Conservation (phyloP, 2,797 vertebrate species). For the Denticeps clupeoides region DNA sequence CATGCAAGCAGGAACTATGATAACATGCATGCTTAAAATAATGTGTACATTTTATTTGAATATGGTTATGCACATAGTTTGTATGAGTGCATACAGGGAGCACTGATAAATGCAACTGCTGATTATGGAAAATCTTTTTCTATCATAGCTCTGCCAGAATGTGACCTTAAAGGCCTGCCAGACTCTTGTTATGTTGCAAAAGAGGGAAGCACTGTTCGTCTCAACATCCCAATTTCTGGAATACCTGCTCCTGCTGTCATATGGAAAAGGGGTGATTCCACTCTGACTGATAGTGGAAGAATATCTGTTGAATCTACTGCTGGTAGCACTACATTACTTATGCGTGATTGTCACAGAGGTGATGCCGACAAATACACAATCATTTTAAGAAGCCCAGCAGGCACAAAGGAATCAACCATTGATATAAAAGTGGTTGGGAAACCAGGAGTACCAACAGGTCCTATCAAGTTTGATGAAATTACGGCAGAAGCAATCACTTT, state of each 20-base stretch:
- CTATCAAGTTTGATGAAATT: constrained; percentile 91
- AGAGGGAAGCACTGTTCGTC: constrained; percentile 82
- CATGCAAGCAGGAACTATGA: too few relatives aligned
- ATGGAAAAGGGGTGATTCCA: constrained; percentile 82
- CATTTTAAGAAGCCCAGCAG: constrained; percentile 72
- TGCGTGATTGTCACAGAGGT: constrained; percentile 83
- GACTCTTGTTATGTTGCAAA: constrained; percentile 78
- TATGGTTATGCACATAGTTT: too few relatives aligned
- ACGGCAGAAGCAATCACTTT: constrained; percentile 90
- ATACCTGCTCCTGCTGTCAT: constrained; percentile 71
- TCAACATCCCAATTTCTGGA: constrained; percentile 84
- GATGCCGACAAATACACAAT: constrained; percentile 86
- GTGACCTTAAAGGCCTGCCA: constrained; percentile 79
- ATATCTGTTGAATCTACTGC: constrained; percentile 77
- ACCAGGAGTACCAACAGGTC: constrained; percentile 88
- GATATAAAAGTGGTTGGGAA: constrained; percentile 90
- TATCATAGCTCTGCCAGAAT: constrained; percentile 74
- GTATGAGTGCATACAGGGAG: too few relatives aligned
- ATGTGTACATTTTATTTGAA: too few relatives aligned
- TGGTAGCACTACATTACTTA: constrained; percentile 76
- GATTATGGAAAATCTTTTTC: background rate
- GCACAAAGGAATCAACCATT: constrained; percentile 80
- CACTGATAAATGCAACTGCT: too few relatives aligned
- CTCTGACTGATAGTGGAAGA: constrained; percentile 74
- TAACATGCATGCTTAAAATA: too few relatives aligned